Percentiles rank a stretch among this genome's conserved stretches.
These are phyloP conservation scores for Cynoglossus semilaevis DNA, from an alignment of 2,113 vertebrate genomes.

Conservation along the genomic window DNA sequence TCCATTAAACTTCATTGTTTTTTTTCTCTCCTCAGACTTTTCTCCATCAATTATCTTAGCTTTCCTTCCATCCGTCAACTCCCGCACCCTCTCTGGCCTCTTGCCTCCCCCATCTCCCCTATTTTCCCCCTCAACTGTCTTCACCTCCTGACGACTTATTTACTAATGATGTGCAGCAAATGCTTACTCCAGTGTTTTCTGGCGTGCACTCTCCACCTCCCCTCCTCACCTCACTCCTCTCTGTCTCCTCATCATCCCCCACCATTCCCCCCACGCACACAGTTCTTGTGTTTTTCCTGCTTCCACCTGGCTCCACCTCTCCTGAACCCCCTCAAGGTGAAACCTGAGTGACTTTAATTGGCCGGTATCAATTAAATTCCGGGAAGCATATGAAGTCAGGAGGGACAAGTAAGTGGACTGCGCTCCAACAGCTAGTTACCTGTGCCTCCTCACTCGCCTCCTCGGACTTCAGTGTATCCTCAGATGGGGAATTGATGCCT, in stretches of 20 bases:
- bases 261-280: conserved; percentile 21
- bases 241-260: conserved; percentile 23
- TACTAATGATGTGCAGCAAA: conserved; percentile 67
- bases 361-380: conserved; percentile 71
- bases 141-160: conserved; percentile 50
- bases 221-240: conserved; percentile 35
- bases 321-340: conserved; percentile 62
- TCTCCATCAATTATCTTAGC: neutral
- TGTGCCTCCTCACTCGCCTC: conserved; percentile 37
- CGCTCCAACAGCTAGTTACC: conserved; percentile 54
- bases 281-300: conserved; percentile 7
- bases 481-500: conserved; percentile 26
- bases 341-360: conserved; percentile 66
- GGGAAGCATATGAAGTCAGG: conserved; percentile 47
- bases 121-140: conserved; percentile 5
- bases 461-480: conserved; percentile 25
- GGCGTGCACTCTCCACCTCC: conserved; percentile 22
- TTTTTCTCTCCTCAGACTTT: neutral
- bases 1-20: neutral
- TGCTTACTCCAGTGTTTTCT: conserved; percentile 62
- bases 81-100: neutral
- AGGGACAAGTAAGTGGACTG: conserved; percentile 26
- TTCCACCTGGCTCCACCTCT: conserved; percentile 36
- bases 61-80: neutral
- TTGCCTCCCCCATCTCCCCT: conserved; percentile 3